phyloP scores from a whole-genome alignment of 2,113 vertebrate species.

The Platanista minor region DNA sequence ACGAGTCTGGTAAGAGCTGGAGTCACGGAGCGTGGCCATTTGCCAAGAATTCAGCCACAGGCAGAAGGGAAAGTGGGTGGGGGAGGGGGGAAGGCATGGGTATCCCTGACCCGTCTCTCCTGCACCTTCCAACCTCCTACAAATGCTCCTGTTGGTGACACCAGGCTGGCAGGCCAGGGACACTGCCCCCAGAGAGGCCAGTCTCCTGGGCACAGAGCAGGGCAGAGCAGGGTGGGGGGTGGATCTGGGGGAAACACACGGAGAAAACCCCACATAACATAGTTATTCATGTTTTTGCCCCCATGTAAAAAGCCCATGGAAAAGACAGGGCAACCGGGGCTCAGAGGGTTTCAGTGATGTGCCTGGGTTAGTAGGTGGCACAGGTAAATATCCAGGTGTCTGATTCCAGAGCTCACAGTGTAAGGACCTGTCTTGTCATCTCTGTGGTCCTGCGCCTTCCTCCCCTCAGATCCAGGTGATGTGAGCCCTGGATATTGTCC shows the following conservation, averaged over 20 bases:
- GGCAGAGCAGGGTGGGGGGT: neutral
- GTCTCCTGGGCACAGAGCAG: neutral
- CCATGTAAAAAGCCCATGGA: neutral
- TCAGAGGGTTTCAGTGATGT: neutral
- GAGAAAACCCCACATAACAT: neutral
- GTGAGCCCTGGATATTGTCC: neutral
- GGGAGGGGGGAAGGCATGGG: neutral
- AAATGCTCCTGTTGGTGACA: neutral
- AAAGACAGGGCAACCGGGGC: neutral
- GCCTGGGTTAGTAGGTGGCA: neutral
- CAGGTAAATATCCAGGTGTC: neutral
- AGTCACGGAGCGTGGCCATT: neutral
- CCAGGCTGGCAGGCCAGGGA: neutral
- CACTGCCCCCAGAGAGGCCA: neutral
- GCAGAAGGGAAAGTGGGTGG: neutral
- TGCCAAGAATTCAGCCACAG: neutral
- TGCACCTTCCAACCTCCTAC: neutral
- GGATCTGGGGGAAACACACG: neutral
- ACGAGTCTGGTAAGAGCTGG: neutral
- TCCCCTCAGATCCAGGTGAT: neutral
- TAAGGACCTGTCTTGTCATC: neutral
- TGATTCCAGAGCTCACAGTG: rapidly evolving
- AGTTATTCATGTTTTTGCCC: neutral
- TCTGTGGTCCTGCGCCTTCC: neutral
- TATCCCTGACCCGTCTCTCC: neutral